phyloP scores from a whole-genome alignment of 2,113 vertebrate genomes.

The Vidua macroura region DNA sequence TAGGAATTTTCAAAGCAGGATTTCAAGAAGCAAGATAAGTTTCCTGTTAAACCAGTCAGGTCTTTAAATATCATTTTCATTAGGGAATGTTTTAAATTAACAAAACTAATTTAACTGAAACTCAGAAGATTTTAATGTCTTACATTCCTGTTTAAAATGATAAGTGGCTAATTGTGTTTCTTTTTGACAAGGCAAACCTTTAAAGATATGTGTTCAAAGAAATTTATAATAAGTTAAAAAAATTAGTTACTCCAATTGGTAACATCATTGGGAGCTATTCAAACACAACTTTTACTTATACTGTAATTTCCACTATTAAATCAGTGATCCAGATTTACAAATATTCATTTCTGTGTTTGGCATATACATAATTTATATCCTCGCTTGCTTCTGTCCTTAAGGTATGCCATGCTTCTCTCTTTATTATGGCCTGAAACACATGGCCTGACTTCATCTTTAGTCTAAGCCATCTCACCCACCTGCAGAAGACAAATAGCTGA shows the following conservation, averaged over 20 bases:
- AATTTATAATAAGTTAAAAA: not conserved
- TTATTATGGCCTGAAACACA: not conserved
- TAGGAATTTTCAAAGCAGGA: not conserved
- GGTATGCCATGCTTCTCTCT: not conserved
- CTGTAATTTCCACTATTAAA: not conserved
- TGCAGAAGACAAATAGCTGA: not conserved
- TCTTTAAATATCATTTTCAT: conserved; percentile 1
- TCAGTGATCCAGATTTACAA: not conserved
- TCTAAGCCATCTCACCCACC: not conserved
- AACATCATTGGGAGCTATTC: not conserved
- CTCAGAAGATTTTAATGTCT: not conserved
- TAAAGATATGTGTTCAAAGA: not conserved
- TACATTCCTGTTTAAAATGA: not conserved
- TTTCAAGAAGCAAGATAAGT: not conserved
- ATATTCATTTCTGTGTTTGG: not conserved
- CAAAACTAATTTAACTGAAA: not conserved
- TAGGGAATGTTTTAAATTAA: not conserved
- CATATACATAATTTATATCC: not conserved
- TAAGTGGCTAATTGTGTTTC: not conserved
- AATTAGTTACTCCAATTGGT: not conserved
- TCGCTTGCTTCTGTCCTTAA: not conserved
- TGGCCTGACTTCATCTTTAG: rapidly evolving
- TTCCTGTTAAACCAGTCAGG: not conserved
- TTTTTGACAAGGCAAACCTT: conserved; percentile 18
- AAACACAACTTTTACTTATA: not conserved